A percentile compares a stretch with the other conserved stretches of the same genome.
These are phyloP conservation scores for Aromia moschata DNA, from an alignment of 2,888 invertebrate species.

Conservation along the genomic window DNA sequence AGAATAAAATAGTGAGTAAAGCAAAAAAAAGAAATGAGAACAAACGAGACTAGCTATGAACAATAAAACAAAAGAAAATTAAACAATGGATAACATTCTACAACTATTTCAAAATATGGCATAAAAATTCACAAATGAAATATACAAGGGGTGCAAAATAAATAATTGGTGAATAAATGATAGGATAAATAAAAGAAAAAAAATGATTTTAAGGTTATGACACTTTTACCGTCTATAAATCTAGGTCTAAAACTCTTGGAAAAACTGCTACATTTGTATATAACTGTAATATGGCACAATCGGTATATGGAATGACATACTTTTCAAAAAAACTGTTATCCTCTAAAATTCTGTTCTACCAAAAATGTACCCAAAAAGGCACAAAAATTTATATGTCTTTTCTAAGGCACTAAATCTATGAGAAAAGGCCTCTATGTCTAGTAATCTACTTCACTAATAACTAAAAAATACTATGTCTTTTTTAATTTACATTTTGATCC, in stretches of 20 bases:
- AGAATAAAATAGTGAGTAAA: constrained; percentile 41
- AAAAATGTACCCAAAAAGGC: constrained; percentile 54
- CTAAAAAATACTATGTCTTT: constrained; percentile 43
- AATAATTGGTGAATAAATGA: constrained; percentile 45
- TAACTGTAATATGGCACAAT: constrained; percentile 50
- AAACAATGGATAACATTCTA: constrained; percentile 35
- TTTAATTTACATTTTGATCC: constrained; percentile 44
- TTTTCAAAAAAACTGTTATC: constrained; percentile 34
- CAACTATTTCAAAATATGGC: constrained; percentile 54
- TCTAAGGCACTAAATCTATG: constrained; percentile 61
- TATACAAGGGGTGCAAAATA: constrained; percentile 50
- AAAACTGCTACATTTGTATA: constrained; percentile 40
- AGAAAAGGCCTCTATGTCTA: constrained; percentile 56
- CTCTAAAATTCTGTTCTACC: constrained; percentile 42
- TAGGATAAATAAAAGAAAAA: constrained; percentile 41
- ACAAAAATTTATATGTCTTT: constrained; percentile 58
- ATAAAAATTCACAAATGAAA: constrained; percentile 57
- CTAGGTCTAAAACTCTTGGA: constrained; percentile 39
- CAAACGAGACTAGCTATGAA: constrained; percentile 57
- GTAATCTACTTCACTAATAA: constrained; percentile 40
- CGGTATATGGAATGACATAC: constrained; percentile 47
- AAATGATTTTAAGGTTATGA: constrained; percentile 45
- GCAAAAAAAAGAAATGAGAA: constrained; percentile 39
- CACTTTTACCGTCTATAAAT: constrained; percentile 43
- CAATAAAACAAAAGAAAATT: constrained; percentile 46